These are phyloP conservation scores for Lepeophtheirus nordmannii DNA, from an alignment of 2,888 invertebrate species.

Conservation along the genomic window DNA sequence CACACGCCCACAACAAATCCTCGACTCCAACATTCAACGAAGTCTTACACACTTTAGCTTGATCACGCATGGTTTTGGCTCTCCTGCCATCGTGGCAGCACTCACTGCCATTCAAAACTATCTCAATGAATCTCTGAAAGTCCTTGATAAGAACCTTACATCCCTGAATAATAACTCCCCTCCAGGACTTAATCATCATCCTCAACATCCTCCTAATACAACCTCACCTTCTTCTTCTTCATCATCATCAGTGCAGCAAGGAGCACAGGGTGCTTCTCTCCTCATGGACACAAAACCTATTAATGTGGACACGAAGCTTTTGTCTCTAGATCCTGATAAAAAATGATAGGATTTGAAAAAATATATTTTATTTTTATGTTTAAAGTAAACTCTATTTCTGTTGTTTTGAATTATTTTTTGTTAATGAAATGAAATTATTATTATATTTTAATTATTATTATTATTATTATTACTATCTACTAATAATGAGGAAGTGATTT, in stretches of 20 bases:
- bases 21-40: constrained; percentile 88
- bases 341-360: background rate
- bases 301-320: constrained; percentile 26
- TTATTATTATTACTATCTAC: too few relatives aligned
- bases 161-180: constrained; percentile 17
- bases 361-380: too few relatives aligned
- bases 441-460: too few relatives aligned
- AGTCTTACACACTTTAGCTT: constrained; percentile 94
- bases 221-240: constrained; percentile 1
- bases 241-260: background rate
- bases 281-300: constrained; percentile 26
- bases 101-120: constrained; percentile 91
- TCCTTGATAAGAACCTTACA: constrained; percentile 87
- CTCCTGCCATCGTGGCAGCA: constrained; percentile 91
- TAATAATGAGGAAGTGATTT: too few relatives aligned
- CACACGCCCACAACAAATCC: constrained; percentile 77
- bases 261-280: background rate
- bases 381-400: too few relatives aligned
- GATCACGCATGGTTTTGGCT: constrained; percentile 96
- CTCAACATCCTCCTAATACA: constrained; percentile 48
- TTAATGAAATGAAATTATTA: too few relatives aligned
- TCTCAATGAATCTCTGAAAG: constrained; percentile 87
- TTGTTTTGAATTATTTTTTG: too few relatives aligned
- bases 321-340: constrained; percentile 1
- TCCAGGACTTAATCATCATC: background rate